Evolutionary conservation across 2,888 invertebrate genomes (phyloP).

Genomic region (Meteorus colon): DNA sequence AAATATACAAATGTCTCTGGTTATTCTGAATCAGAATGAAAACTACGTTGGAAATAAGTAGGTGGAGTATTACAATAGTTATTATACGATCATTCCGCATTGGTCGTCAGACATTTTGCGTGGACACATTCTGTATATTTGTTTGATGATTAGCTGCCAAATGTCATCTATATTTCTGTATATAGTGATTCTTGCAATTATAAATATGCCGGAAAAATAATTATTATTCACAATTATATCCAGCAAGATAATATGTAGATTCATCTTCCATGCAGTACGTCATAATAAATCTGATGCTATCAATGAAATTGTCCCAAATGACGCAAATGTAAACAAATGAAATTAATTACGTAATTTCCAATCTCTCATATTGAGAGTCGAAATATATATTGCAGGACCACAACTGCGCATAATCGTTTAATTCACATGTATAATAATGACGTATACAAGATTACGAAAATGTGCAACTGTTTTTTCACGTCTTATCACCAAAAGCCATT

Average conservation of each 20-base stretch:
- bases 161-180: constrained; percentile 4
- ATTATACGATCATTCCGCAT: neutral
- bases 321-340: neutral
- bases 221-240: neutral
- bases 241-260: neutral
- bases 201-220: neutral
- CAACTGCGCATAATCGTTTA: neutral
- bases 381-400: constrained; percentile 9
- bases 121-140: neutral
- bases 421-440: constrained; percentile 22
- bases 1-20: constrained; percentile 52
- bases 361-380: constrained; percentile 1
- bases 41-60: constrained; percentile 38
- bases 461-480: neutral
- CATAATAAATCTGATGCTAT: neutral
- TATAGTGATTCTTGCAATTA: neutral
- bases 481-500: constrained; percentile 22
- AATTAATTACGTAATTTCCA: constrained; percentile 25
- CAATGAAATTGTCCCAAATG: neutral
- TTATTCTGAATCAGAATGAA: constrained; percentile 42
- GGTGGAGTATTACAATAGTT: neutral
- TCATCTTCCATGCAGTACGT: neutral
- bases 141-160: constrained; percentile 11
- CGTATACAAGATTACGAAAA: constrained; percentile 25
- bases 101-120: neutral